Conservation (phyloP, 1,140 invertebrate species). For the Ephestia elutella region DNA sequence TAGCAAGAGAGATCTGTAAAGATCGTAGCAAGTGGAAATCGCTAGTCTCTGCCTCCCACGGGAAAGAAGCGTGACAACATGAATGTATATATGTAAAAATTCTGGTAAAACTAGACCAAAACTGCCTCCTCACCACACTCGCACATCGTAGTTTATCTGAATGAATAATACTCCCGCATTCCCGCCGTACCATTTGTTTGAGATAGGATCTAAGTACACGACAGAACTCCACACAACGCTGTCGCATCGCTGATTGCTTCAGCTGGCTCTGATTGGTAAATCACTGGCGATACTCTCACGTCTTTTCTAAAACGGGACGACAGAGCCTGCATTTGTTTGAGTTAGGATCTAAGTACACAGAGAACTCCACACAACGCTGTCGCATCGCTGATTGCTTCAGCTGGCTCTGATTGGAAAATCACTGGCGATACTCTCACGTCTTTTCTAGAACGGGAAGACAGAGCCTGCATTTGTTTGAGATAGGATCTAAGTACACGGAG, state of each 20-base stretch:
- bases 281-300: not conserved
- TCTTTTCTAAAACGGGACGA: not conserved
- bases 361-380: not conserved
- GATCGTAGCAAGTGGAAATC: no score
- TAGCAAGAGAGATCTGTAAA: no score
- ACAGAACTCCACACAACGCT: not conserved
- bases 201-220: not conserved
- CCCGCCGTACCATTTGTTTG: not conserved
- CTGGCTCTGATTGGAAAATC: not conserved
- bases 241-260: not conserved
- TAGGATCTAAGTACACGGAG: not conserved
- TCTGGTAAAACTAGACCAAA: no score
- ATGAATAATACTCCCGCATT: conserved; percentile 1
- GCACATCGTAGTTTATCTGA: not conserved
- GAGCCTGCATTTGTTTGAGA: not conserved
- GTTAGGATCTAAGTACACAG: not conserved
- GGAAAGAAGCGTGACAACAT: no score
- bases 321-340: not conserved
- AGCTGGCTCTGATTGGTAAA: not conserved
- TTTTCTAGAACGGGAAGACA: not conserved
- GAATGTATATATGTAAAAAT: no score
- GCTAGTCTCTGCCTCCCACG: no score
- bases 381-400: not conserved
- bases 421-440: not conserved
- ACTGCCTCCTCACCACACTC: not conserved